Evolutionary conservation across 2,113 vertebrate species (phyloP).

Genomic region (Eidolon helvum): DNA sequence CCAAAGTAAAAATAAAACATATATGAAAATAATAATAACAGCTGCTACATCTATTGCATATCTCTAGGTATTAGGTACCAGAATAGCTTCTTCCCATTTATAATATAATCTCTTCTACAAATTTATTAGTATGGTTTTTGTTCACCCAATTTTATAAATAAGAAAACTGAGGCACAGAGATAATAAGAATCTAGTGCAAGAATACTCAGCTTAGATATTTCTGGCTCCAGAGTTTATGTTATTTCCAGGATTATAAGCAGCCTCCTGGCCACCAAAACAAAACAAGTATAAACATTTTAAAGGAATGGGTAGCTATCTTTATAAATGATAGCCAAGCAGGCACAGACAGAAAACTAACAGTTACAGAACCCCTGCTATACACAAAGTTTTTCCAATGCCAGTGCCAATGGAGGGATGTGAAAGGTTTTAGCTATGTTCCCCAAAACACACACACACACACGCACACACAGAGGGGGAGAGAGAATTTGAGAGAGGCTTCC

Average conservation of each 20-base stretch:
- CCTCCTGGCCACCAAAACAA: neutral
- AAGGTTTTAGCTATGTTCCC: neutral
- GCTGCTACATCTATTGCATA: neutral
- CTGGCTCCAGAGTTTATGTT: neutral
- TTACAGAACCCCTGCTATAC: neutral
- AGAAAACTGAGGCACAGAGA: neutral
- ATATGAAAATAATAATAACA: neutral
- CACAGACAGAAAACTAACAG: neutral
- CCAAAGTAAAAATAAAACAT: neutral
- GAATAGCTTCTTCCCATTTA: neutral
- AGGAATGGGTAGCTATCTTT: neutral
- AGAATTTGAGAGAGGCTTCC: too few species aligned
- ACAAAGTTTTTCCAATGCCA: neutral
- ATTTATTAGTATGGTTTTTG: neutral
- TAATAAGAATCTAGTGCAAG: neutral
- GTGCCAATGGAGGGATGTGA: neutral
- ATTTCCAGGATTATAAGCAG: neutral
- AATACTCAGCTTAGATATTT: neutral
- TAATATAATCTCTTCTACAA: neutral
- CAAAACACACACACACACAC: too few species aligned
- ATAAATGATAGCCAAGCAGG: neutral
- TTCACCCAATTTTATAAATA: neutral
- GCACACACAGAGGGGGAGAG: too few species aligned
- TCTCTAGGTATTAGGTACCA: neutral
- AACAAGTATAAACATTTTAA: neutral